Conservation (phyloP, 2,888 invertebrate species). For the Eupelmus urozonus region DNA sequence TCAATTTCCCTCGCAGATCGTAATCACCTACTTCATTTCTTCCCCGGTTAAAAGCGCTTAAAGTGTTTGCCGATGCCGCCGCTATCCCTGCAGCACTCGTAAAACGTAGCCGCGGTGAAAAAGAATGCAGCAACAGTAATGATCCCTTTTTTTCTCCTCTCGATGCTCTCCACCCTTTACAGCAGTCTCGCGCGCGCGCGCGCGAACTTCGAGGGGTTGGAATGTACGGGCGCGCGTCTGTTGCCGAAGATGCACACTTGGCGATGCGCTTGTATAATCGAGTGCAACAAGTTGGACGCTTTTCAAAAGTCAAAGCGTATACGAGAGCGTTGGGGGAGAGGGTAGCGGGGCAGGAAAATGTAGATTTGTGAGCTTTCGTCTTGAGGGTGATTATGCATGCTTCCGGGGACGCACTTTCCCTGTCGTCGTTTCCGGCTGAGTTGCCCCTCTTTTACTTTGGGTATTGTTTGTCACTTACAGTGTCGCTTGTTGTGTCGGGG, state of each 20-base stretch:
- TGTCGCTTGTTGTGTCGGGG: neutral
- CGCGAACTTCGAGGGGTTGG: neutral
- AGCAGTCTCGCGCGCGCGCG: neutral
- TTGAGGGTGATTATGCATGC: conserved; percentile 52
- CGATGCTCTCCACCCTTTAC: too few relatives aligned
- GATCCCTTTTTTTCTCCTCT: neutral
- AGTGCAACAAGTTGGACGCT: conserved; percentile 70
- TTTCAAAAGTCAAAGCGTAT: conserved; percentile 67
- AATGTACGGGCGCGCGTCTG: conserved; percentile 17
- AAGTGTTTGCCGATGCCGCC: too few relatives aligned
- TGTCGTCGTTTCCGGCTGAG: neutral
- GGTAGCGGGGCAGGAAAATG: conserved; percentile 48
- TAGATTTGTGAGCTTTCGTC: conserved; percentile 52
- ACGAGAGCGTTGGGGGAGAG: conserved; percentile 58
- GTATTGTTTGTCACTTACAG: conserved; percentile 31
- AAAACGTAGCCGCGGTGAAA: too few relatives aligned
- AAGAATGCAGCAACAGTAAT: neutral
- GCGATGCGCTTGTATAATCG: conserved; percentile 61
- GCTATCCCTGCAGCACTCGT: too few relatives aligned
- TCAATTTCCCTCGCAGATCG: too few relatives aligned
- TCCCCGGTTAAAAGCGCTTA: too few relatives aligned
- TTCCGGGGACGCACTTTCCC: conserved; percentile 2
- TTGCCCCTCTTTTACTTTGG: neutral
- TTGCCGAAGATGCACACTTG: conserved; percentile 49
- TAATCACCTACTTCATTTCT: too few relatives aligned